phyloP scores from a whole-genome alignment of 2,797 vertebrate genomes.

The Craterocephalus amniculus region DNA sequence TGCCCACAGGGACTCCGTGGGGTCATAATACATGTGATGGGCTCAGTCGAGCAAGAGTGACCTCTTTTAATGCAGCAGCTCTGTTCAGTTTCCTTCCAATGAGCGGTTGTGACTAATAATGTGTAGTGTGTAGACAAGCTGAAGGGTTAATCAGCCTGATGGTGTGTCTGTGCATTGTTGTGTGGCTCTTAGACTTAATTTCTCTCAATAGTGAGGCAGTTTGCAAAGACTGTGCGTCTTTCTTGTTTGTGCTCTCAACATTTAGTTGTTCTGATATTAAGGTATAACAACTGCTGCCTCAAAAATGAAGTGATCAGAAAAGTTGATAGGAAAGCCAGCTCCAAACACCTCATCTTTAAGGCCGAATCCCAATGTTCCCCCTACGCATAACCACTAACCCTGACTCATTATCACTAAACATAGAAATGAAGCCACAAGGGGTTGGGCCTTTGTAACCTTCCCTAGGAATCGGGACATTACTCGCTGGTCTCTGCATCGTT shows the following conservation, averaged over 20 bases:
- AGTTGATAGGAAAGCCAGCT: conserved; percentile 2
- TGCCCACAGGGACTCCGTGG: conserved; percentile 37
- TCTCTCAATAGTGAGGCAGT: conserved; percentile 52
- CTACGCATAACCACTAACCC: too few species aligned
- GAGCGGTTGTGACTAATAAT: conserved; percentile 69
- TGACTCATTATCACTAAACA: too few species aligned
- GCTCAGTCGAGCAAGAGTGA: conserved; percentile 58
- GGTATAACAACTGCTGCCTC: background rate
- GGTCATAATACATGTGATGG: conserved; percentile 48
- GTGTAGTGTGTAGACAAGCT: conserved; percentile 60
- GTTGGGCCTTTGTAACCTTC: too few species aligned
- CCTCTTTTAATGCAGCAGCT: conserved; percentile 60
- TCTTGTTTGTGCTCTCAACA: conserved; percentile 1
- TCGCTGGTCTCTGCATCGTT: too few species aligned
- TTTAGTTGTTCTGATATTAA: conserved; percentile 30
- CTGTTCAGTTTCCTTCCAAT: conserved; percentile 60
- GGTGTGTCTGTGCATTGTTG: conserved; percentile 37
- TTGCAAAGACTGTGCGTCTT: conserved; percentile 46
- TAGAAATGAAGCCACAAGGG: too few species aligned
- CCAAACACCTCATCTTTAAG: conserved; percentile 2
- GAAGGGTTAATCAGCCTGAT: conserved; percentile 56
- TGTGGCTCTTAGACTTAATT: conserved; percentile 37
- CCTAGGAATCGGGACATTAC: too few species aligned
- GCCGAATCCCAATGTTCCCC: too few species aligned
- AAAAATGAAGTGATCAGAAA: conserved; percentile 8